Conservation (phyloP, 2,888 invertebrate genomes). For the Nezara viridula region DNA sequence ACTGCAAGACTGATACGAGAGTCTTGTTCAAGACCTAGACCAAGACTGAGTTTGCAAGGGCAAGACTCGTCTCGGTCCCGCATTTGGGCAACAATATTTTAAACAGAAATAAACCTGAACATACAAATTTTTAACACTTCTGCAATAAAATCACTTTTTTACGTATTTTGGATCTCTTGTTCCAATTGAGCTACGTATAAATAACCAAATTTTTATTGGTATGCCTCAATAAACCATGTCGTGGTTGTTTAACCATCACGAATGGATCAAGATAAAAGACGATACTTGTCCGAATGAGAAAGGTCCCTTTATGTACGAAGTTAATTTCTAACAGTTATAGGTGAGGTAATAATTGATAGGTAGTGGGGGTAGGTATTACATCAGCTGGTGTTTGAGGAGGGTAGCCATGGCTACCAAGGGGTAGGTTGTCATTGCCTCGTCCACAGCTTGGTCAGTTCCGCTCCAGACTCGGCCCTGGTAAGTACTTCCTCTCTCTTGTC, state of each 20-base stretch:
- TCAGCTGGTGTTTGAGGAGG: conserved; percentile 30
- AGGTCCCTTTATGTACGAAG: neutral
- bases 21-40: too few relatives aligned
- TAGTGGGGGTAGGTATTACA: conserved; percentile 36
- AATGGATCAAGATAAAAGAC: neutral
- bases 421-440: neutral
- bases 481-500: conserved; percentile 27
- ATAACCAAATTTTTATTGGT: too few relatives aligned
- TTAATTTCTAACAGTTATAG: neutral
- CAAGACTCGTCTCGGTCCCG: too few relatives aligned
- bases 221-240: too few relatives aligned
- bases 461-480: neutral
- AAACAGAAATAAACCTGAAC: too few relatives aligned
- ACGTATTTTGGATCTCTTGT: too few relatives aligned
- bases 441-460: neutral
- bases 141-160: too few relatives aligned
- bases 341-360: conserved; percentile 28
- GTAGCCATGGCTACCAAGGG: conserved; percentile 8
- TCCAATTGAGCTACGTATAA: too few relatives aligned
- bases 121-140: too few relatives aligned
- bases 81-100: too few relatives aligned
- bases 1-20: too few relatives aligned
- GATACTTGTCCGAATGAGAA: neutral
- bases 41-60: too few relatives aligned
- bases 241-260: neutral